Percentiles rank a stretch among this genome's conserved stretches.
These are phyloP conservation scores for Marmota monax DNA, from an alignment of 2,113 vertebrate species.

Conservation along the genomic window DNA sequence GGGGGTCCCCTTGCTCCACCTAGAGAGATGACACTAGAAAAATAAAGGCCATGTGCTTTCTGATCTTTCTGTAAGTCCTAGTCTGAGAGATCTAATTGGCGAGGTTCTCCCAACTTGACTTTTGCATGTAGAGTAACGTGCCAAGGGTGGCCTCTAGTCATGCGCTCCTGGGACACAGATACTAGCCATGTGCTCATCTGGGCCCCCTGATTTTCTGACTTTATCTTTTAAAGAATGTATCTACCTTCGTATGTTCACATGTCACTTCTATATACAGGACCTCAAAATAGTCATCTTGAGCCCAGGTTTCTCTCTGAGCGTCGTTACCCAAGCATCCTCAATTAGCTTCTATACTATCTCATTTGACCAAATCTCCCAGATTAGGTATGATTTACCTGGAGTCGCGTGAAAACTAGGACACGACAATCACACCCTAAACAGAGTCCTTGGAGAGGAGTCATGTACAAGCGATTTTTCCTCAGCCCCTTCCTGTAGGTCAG, in stretches of 20 bases:
- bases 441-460: background rate
- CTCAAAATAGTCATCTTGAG: background rate
- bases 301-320: background rate
- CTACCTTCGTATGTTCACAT: background rate
- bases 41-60: background rate
- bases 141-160: no score
- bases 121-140: background rate
- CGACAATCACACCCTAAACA: background rate
- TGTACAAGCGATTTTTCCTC: background rate
- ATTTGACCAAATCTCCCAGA: background rate
- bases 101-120: background rate
- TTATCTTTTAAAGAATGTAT: background rate
- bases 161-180: background rate
- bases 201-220: background rate
- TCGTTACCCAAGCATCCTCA: background rate
- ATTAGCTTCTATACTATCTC: background rate
- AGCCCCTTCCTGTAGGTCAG: background rate
- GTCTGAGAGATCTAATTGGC: background rate
- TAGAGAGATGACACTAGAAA: background rate
- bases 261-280: background rate
- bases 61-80: background rate
- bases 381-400: background rate
- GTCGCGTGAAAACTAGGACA: background rate
- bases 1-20: background rate
- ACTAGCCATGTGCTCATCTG: background rate